Evolutionary conservation across 2,888 invertebrate genomes (phyloP).

Genomic region (Halictus quadricinctus): DNA sequence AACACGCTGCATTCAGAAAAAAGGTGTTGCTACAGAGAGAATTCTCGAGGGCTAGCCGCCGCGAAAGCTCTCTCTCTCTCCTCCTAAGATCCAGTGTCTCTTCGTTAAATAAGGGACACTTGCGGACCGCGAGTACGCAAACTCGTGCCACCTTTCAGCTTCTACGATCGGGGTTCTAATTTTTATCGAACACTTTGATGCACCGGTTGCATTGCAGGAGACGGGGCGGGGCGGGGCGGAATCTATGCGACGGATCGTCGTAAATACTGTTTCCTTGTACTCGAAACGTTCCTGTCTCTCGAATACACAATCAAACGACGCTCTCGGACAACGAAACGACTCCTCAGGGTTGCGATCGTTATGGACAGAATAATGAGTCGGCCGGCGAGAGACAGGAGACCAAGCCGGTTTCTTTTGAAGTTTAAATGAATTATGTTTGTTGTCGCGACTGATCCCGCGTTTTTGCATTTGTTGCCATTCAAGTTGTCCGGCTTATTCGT

Average conservation of each 20-base stretch:
- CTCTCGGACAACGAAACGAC: background rate
- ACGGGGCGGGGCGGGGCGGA: background rate
- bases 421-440: slow-evolving; percentile 4
- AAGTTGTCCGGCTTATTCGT: background rate
- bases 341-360: slow-evolving; percentile 6
- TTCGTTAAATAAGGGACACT: slow-evolving; percentile 29
- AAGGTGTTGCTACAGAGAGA: slow-evolving; percentile 26
- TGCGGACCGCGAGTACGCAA: background rate
- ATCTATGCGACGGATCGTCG: background rate
- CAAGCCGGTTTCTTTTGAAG: background rate
- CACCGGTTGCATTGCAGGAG: background rate
- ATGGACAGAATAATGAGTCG: background rate
- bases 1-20: background rate
- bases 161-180: background rate
- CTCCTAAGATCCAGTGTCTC: slow-evolving; percentile 10
- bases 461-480: background rate
- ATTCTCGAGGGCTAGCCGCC: slow-evolving; percentile 38
- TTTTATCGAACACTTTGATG: background rate
- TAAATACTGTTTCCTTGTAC: background rate
- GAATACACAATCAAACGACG: slow-evolving; percentile 11
- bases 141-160: slow-evolving; percentile 19
- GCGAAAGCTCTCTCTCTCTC: background rate
- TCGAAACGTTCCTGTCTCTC: background rate
- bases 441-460: background rate
- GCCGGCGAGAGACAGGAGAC: background rate